These are phyloP conservation scores for Isoperla grammatica DNA, from an alignment of 2,888 invertebrate genomes.

Conservation along the genomic window DNA sequence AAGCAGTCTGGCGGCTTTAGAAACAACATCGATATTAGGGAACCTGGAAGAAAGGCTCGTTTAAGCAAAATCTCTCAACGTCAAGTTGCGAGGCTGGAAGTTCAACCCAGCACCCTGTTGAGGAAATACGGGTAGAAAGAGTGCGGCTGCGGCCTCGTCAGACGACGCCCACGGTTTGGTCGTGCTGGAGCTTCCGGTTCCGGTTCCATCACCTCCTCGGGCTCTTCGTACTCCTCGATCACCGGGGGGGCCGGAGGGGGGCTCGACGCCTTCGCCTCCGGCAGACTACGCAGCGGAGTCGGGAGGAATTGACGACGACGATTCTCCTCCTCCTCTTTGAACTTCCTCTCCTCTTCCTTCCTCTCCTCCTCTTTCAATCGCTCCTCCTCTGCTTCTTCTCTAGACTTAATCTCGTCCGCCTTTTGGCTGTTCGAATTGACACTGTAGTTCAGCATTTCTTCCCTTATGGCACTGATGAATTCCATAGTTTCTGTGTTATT, in stretches of 20 bases:
- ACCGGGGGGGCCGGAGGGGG: slow-evolving; percentile 1
- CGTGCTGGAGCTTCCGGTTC: slow-evolving; percentile 40
- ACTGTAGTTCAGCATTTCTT: slow-evolving; percentile 10
- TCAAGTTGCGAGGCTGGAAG: neutral
- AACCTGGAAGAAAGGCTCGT: neutral
- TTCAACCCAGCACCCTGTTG: slow-evolving; percentile 48
- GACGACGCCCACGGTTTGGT: slow-evolving; percentile 47
- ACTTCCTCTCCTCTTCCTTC: slow-evolving; percentile 5
- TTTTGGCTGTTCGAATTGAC: slow-evolving; percentile 1
- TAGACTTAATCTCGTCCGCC: slow-evolving; percentile 4
- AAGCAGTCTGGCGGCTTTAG: neutral
- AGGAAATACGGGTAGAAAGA: slow-evolving; percentile 52
- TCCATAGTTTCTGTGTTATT: neutral
- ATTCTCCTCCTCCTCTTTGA: slow-evolving; percentile 14
- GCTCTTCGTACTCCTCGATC: slow-evolving; percentile 12
- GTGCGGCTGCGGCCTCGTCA: slow-evolving; percentile 46
- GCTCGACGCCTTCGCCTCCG: slow-evolving; percentile 11
- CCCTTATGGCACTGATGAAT: neutral
- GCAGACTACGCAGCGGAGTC: slow-evolving; percentile 17
- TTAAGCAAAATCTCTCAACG: neutral
- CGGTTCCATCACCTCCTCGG: slow-evolving; percentile 33
- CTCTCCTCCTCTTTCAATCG: slow-evolving; percentile 14
- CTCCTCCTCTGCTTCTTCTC: slow-evolving; percentile 2
- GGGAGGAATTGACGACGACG: slow-evolving; percentile 25
- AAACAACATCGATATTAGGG: too few species aligned